Conservation (phyloP, 2,113 vertebrate genomes). For the Craseonycteris thonglongyai region DNA sequence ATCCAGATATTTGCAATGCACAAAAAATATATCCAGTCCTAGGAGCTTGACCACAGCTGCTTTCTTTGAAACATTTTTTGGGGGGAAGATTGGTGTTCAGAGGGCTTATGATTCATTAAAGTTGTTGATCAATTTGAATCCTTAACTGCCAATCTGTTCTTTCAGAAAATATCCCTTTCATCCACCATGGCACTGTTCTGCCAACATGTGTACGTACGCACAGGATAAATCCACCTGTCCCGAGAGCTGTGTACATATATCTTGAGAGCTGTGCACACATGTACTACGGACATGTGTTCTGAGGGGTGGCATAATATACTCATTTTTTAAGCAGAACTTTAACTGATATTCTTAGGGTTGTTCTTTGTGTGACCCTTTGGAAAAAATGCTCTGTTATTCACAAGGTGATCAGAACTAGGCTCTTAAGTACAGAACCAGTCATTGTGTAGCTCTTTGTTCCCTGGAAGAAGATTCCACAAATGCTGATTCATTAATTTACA, state of each 20-base stretch:
- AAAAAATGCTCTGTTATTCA: not conserved
- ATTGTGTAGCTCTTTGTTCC: not conserved
- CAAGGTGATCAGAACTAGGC: not conserved
- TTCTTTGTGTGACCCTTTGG: not conserved
- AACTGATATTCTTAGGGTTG: not conserved
- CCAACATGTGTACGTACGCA: constrained; percentile 40
- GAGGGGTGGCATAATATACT: not conserved
- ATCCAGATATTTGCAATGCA: not conserved
- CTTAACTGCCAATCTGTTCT: constrained; percentile 59
- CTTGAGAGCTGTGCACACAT: not conserved
- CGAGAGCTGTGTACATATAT: not conserved
- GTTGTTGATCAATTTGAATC: constrained; percentile 38
- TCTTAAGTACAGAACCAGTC: not conserved
- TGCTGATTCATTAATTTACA: constrained; percentile 21
- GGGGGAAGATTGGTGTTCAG: not conserved
- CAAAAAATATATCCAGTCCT: not conserved
- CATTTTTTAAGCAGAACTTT: constrained; percentile 3
- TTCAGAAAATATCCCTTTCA: constrained; percentile 21
- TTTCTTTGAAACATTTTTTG: not conserved
- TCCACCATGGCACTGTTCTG: constrained; percentile 49
- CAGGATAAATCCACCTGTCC: constrained; percentile 15
- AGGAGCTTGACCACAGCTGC: not conserved
- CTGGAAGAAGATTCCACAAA: constrained; percentile 11
- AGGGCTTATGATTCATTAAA: constrained; percentile 24
- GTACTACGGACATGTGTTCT: not conserved